These are phyloP conservation scores for Artibeus jamaicensis DNA, from an alignment of 2,797 vertebrate genomes.

Conservation along the genomic window DNA sequence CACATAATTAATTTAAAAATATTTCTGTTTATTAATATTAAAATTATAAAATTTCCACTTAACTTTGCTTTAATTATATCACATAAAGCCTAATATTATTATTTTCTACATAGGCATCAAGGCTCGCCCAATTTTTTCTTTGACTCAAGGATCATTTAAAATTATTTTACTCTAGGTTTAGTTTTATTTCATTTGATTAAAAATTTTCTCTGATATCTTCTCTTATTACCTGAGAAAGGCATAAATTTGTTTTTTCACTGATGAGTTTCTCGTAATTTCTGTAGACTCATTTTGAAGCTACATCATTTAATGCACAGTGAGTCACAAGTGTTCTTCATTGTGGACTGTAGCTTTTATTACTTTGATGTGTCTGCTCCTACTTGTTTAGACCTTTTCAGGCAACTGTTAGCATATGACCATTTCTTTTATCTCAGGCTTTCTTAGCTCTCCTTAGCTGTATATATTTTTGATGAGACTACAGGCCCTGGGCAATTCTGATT, in stretches of 20 bases:
- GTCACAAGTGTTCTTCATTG: neutral
- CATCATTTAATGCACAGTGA: neutral
- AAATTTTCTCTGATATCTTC: neutral
- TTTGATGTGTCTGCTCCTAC: neutral
- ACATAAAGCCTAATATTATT: neutral
- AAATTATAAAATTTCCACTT: neutral
- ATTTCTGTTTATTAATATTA: neutral
- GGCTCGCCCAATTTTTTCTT: neutral
- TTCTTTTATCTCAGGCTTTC: neutral
- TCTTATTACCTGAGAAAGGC: neutral
- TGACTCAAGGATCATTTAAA: neutral
- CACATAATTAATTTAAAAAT: neutral
- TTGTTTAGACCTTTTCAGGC: neutral
- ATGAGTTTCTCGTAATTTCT: neutral
- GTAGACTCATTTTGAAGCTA: neutral
- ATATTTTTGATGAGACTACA: neutral
- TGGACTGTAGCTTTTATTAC: neutral
- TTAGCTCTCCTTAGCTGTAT: neutral
- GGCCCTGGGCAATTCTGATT: neutral
- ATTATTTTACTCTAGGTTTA: neutral
- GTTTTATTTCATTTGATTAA: neutral
- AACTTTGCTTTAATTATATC: neutral
- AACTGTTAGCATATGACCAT: neutral
- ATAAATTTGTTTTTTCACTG: neutral
- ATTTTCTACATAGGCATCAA: neutral